These are phyloP conservation scores for Petroica traversi DNA, from an alignment of 2,113 vertebrate genomes.

Conservation along the genomic window DNA sequence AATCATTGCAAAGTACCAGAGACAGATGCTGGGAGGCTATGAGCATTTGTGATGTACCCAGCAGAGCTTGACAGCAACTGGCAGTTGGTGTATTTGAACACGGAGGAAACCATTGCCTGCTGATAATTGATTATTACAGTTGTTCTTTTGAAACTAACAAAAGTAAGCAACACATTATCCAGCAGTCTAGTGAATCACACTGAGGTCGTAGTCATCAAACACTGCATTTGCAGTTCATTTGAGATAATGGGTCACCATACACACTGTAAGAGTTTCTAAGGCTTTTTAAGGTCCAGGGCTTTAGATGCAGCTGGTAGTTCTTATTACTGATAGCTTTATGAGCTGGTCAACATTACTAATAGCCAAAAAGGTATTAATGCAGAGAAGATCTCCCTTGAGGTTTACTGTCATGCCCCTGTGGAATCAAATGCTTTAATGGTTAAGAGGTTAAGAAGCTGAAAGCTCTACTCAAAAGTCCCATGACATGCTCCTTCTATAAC, in stretches of 20 bases:
- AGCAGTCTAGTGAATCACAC: constrained; percentile 4
- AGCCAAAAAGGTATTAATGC: background rate
- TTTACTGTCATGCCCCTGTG: background rate
- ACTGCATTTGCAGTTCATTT: background rate
- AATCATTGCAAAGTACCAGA: constrained; percentile 30
- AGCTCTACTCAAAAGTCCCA: background rate
- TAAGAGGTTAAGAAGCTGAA: background rate
- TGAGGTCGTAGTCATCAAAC: constrained; percentile 15
- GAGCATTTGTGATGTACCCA: constrained; percentile 24
- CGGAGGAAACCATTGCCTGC: background rate
- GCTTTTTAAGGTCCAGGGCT: background rate
- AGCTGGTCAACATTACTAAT: background rate
- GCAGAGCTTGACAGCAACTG: constrained; percentile 11
- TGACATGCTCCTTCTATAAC: background rate
- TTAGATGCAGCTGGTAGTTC: background rate
- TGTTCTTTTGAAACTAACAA: constrained; percentile 38
- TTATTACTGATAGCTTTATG: background rate
- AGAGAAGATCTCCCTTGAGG: background rate
- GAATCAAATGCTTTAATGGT: background rate
- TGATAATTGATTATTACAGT: constrained; percentile 53
- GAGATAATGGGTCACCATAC: background rate
- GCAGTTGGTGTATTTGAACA: constrained; percentile 28
- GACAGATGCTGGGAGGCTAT: background rate
- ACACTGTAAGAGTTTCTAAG: background rate
- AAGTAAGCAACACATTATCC: constrained; percentile 39